Evolutionary conservation across 2,113 vertebrate species (phyloP).

Genomic region (Nestor notabilis): DNA sequence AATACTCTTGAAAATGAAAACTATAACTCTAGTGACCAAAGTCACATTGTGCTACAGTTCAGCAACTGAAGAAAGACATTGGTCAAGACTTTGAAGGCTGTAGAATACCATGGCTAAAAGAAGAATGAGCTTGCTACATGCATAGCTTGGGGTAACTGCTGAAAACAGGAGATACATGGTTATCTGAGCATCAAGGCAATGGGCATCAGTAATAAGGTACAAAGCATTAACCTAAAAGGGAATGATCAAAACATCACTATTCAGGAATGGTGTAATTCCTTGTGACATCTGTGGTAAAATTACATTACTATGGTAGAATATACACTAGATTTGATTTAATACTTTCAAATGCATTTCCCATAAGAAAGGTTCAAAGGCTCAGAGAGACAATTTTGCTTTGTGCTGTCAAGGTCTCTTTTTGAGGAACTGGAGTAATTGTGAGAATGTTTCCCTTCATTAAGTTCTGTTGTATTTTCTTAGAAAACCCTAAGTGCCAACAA

Average conservation of each 20-base stretch:
- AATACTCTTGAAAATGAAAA: not conserved
- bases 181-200: not conserved
- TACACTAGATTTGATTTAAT: not conserved
- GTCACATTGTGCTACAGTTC: not conserved
- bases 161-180: not conserved
- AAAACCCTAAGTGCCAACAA: not conserved
- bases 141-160: not conserved
- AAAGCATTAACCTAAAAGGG: not conserved
- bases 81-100: not conserved
- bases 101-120: not conserved
- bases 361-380: not conserved
- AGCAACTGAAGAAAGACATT: not conserved
- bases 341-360: not conserved
- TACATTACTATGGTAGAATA: not conserved
- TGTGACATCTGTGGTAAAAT: not conserved
- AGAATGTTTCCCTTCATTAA: not conserved
- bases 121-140: not conserved
- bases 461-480: conserved; percentile 2
- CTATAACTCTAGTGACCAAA: not conserved
- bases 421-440: not conserved
- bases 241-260: not conserved
- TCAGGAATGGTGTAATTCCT: not conserved
- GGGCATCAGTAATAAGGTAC: not conserved
- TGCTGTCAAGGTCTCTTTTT: not conserved
- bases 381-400: not conserved